Evolutionary conservation across 2,797 vertebrate species (phyloP), one percentile per base, ranked within the genome.

Genomic region (Lepilemur septentrionalis): DNA sequence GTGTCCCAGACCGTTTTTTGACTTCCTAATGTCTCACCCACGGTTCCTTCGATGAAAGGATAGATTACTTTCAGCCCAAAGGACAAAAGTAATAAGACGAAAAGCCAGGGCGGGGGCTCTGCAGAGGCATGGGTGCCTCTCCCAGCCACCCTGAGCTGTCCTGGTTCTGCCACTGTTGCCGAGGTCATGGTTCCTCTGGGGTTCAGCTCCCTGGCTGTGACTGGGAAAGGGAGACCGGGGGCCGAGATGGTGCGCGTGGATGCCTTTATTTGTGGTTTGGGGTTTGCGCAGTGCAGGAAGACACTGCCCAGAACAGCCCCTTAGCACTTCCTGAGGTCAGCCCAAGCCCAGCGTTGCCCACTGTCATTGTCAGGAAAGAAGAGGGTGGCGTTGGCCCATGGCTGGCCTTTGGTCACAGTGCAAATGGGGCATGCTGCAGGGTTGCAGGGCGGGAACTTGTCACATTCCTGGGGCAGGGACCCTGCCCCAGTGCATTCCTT

Each of bases 71-170:
- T 70, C 65, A 35, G 20, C 28, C 52, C 10, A 4, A 7, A 61
- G 41, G 75, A 43, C 1, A 11, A 35, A 41, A 46, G 22, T 14
- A 9, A 5, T 4, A 13, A 76, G 11, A 7, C 22, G 41, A 73
- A 30, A 50, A 32, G 1, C 35, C n/a, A 5, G 15, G 32, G 22
- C 8, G 7, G 55, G 11, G 50, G 76, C n/a, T 50, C 20, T 7
- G 20, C 25, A 0, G 32, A 41, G 61, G 15, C 32, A 0, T 0
- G 32, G 50, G 22, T 30, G 41, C 52, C 32, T 48, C 41, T 10
- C 2, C 2, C 0, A 2, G 9, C 52, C 0, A 0, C n/a, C 43
- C 75, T 2, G 0, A 22, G 30, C 35, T 38, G 38, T 11, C 35
- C 57, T 1, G 20, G 35, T 59, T 73, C 79, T 23, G 15, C 43